These are phyloP conservation scores for Sycophila sp. DNA, from an alignment of 1,140 invertebrate genomes.

Conservation along the genomic window DNA sequence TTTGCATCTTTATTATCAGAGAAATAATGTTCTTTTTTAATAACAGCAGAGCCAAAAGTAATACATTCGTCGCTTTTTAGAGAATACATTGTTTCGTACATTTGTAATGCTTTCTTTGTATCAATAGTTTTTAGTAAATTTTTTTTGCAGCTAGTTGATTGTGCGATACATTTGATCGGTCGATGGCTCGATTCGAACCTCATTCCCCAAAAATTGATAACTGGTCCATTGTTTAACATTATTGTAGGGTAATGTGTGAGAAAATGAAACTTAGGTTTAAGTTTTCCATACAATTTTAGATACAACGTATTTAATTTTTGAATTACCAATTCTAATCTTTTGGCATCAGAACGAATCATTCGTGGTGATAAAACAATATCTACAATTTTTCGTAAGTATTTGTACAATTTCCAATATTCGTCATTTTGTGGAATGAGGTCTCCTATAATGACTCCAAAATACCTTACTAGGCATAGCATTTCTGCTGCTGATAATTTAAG, in stretches of 20 bases:
- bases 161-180: background rate
- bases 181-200: background rate
- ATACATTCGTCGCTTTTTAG: background rate
- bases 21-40: background rate
- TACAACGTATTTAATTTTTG: background rate
- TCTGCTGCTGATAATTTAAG: background rate
- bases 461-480: conserved; percentile 13
- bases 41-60: background rate
- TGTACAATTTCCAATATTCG: background rate
- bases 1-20: background rate
- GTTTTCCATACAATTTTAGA: background rate
- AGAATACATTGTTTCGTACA: background rate
- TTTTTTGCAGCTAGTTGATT: background rate
- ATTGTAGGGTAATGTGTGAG: background rate
- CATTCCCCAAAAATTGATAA: background rate
- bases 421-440: background rate
- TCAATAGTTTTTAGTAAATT: conserved; percentile 11
- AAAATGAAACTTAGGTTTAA: background rate
- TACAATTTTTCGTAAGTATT: background rate
- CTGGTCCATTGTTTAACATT: background rate
- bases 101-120: background rate
- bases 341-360: background rate
- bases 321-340: background rate
- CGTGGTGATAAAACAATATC: background rate
- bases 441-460: background rate